phyloP scores from a whole-genome alignment of 2,888 invertebrate species.

The Parapristionchus giblindavisi region DNA sequence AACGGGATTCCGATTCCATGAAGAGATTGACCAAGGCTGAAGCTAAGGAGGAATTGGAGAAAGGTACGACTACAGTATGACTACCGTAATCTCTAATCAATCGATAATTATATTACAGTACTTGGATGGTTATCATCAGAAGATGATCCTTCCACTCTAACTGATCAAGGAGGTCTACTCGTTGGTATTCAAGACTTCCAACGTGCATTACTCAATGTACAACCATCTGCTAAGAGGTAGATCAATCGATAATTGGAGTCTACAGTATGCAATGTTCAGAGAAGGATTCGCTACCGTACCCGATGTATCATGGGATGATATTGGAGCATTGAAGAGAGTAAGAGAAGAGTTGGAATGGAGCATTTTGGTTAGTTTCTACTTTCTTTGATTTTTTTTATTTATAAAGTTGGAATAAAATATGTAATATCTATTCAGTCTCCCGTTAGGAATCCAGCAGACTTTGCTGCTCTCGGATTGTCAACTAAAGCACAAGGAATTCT shows the following conservation, averaged over 20 bases:
- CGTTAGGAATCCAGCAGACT: conserved; percentile 84
- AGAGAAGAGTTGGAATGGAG: conserved; percentile 88
- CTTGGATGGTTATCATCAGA: conserved; percentile 61
- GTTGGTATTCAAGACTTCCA: conserved; percentile 61
- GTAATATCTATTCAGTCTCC: conserved; percentile 78
- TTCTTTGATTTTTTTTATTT: neutral
- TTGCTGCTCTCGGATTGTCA: conserved; percentile 81
- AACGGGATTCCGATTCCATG: conserved; percentile 42
- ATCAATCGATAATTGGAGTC: no score
- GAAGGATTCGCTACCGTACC: conserved; percentile 98
- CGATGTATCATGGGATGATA: conserved; percentile 94
- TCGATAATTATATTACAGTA: conserved; percentile 45
- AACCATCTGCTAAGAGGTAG: conserved; percentile 46
- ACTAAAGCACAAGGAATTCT: conserved; percentile 83
- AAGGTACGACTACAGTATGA: conserved; percentile 46
- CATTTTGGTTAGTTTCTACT: conserved; percentile 73
- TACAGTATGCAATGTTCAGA: no score
- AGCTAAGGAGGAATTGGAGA: conserved; percentile 55
- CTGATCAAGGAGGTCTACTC: conserved; percentile 45
- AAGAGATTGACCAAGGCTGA: conserved; percentile 51
- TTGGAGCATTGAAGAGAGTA: conserved; percentile 88
- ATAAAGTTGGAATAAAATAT: neutral
- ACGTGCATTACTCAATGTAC: conserved; percentile 49
- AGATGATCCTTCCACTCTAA: conserved; percentile 52
- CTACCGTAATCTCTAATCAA: neutral